Evolutionary conservation across 2,113 vertebrate species (phyloP), one percentile per base, ranked within the genome.

Genomic region (Sebastes schlegelii): DNA sequence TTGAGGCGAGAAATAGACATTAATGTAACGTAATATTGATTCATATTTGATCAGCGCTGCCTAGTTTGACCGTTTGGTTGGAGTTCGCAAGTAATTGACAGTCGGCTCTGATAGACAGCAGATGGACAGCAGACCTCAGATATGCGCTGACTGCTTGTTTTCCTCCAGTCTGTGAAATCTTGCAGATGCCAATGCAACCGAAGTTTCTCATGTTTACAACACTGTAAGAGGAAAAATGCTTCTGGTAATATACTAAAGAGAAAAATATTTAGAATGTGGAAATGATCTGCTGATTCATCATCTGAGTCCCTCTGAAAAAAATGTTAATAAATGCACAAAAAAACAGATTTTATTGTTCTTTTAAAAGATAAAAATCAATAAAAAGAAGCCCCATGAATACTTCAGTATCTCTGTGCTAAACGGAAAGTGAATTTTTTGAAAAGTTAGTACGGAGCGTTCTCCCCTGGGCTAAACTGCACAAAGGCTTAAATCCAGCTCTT

Each of bases 401-500:
- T 52, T 23, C 14, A 42, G 23, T 43, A 34, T 79, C 7, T 58
- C 23, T 75, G 48, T 34, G 23, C 60, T 40, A 52, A 74, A 79
- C 2, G 14, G n/a, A 66, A 79, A 80, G 45, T 62, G 66, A 55
- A 69, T 74, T n/a, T 75, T 89, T 81, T 51, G 14, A 69, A 85
- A 86, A 85, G 72, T 85, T 81, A 52, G 49, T 54, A 43, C 79
- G 46, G 76, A 80, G 43, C 64, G n/a, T 77, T 66, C 65, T 79
- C 80, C 86, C 85, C 72, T 16, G 58, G 75, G 91, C 58, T 84
- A 71, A 79, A 57, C 55, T 54, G 64, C 61, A 77, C 78, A 34
- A 69, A 91, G 55, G 55, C 74, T 83, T 77, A 87, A 86, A 83
- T 87, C 60, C 77, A 73, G 68, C 63, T 84, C 85, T 87, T 67